These are phyloP conservation scores for Drosophila dunni DNA, from an alignment of 1,140 invertebrate species.

Conservation along the genomic window DNA sequence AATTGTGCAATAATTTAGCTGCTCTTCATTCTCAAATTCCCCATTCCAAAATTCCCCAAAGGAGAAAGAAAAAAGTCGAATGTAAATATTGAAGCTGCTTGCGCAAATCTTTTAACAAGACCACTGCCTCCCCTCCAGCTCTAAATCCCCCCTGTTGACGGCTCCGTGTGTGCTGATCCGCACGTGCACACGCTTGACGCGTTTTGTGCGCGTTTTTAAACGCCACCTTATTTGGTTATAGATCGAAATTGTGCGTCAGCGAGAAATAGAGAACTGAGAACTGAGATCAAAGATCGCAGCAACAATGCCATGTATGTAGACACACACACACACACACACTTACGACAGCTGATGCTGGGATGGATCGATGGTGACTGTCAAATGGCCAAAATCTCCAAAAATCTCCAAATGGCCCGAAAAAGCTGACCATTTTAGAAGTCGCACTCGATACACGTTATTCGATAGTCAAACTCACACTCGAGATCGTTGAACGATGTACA, in stretches of 20 bases:
- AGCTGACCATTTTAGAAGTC: slow-evolving; percentile 35
- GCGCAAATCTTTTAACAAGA: slow-evolving; percentile 23
- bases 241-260: slow-evolving; percentile 51
- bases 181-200: slow-evolving; percentile 62
- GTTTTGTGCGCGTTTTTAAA: slow-evolving; percentile 60
- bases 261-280: not conserved
- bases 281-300: slow-evolving; percentile 17
- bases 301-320: slow-evolving; percentile 36
- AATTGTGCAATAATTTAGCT: slow-evolving; percentile 33
- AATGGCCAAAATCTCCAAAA: not conserved
- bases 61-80: slow-evolving; percentile 5
- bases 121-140: not conserved
- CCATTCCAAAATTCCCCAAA: not conserved
- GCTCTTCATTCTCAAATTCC: not conserved
- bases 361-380: slow-evolving; percentile 23
- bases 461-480: slow-evolving; percentile 48
- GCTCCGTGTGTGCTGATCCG: not conserved
- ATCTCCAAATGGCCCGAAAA: not conserved
- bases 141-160: too few species aligned
- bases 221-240: slow-evolving; percentile 63
- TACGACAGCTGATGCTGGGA: slow-evolving; percentile 11
- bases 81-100: slow-evolving; percentile 45
- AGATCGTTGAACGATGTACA: slow-evolving; percentile 27
- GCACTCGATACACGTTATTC: slow-evolving; percentile 3
- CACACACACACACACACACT: not conserved